phyloP scores from a whole-genome alignment of 2,888 invertebrate genomes.

The Trichogramma evanescens region DNA sequence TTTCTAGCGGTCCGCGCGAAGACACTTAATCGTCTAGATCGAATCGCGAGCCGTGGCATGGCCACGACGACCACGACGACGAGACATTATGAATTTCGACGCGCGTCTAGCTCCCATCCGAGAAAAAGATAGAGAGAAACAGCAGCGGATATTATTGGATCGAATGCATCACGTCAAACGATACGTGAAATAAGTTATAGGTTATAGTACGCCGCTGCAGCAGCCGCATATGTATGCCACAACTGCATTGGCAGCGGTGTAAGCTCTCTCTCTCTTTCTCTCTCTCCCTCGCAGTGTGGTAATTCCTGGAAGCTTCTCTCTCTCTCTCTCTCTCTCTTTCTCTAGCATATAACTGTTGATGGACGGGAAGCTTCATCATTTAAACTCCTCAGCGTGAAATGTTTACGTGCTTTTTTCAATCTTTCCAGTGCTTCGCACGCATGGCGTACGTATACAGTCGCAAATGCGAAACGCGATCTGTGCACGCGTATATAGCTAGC shows the following conservation, averaged over 20 bases:
- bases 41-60: constrained; percentile 30
- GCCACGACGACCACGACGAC: not conserved
- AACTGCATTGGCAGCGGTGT: constrained; percentile 30
- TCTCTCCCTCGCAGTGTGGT: constrained; percentile 10
- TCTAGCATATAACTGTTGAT: constrained; percentile 26
- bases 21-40: constrained; percentile 41
- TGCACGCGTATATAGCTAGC: no score
- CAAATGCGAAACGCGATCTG: no score
- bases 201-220: constrained; percentile 45
- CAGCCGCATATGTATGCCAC: constrained; percentile 47
- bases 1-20: constrained; percentile 25
- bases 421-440: constrained; percentile 1
- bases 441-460: no score
- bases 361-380: constrained; percentile 10
- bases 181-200: constrained; percentile 50
- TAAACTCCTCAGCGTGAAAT: constrained; percentile 13
- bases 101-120: constrained; percentile 10
- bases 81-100: constrained; percentile 35
- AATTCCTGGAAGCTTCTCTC: not conserved
- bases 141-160: constrained; percentile 46
- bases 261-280: constrained; percentile 23
- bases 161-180: constrained; percentile 49
- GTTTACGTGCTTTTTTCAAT: constrained; percentile 17
- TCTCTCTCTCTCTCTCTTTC: constrained; percentile 9
- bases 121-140: not conserved